These are phyloP conservation scores for Parazoanthus atlanticus DNA, from an alignment of 92 coral and sea anemone species.

Conservation along the genomic window DNA sequence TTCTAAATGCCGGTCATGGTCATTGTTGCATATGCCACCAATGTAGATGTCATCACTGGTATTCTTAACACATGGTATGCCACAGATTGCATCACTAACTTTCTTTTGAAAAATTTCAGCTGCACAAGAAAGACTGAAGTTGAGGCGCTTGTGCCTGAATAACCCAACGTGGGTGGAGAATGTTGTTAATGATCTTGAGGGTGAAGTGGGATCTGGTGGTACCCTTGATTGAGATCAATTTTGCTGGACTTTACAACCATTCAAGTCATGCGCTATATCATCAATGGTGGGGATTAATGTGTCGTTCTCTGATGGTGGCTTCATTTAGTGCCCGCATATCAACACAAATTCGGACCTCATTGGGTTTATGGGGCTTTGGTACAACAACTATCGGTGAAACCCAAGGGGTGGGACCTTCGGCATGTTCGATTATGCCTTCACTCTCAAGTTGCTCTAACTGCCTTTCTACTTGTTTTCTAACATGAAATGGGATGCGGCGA, in stretches of 20 bases:
- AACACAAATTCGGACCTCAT: conserved; percentile 73
- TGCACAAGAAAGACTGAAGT: conserved; percentile 63
- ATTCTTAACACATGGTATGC: conserved; percentile 61
- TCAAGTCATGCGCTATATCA: conserved; percentile 51
- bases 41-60: conserved; percentile 42
- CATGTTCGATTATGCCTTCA: conserved; percentile 55
- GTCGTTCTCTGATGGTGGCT: conserved; percentile 69
- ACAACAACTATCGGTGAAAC: conserved; percentile 70
- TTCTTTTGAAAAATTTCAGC: conserved; percentile 63
- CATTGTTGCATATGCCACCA: conserved; percentile 25
- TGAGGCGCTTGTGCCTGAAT: conserved; percentile 60
- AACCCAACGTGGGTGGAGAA: conserved; percentile 65
- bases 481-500: conserved; percentile 62
- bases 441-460: conserved; percentile 50
- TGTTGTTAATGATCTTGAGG: conserved; percentile 56
- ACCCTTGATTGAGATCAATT: conserved; percentile 64
- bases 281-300: conserved; percentile 70
- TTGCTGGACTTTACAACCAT: conserved; percentile 62
- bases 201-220: conserved; percentile 60
- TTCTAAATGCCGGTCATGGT: conserved; percentile 34
- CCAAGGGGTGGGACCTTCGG: conserved; percentile 73
- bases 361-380: conserved; percentile 61
- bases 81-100: conserved; percentile 50
- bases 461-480: conserved; percentile 56
- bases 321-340: conserved; percentile 64